These are phyloP conservation scores for Apoda limacodes DNA, from an alignment of 2,888 invertebrate species.

Conservation along the genomic window DNA sequence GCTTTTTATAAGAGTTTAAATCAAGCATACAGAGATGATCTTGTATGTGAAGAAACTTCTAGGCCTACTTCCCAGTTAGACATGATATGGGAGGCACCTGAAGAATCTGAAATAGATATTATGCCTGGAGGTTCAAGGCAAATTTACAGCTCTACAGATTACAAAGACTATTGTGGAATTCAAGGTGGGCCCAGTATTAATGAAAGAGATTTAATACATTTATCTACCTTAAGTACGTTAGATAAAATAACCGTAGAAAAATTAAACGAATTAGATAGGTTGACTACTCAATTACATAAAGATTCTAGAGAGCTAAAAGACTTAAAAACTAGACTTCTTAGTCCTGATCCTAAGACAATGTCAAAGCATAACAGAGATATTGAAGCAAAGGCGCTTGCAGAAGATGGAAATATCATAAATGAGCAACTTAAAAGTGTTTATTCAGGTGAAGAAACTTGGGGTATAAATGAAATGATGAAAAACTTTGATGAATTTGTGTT, in stretches of 20 bases:
- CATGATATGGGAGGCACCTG: constrained; percentile 90
- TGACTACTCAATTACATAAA: constrained; percentile 81
- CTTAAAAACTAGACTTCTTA: constrained; percentile 76
- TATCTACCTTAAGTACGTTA: constrained; percentile 79
- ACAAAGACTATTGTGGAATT: constrained; percentile 79
- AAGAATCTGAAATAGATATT: constrained; percentile 74
- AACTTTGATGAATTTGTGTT: constrained; percentile 72
- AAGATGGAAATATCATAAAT: constrained; percentile 75
- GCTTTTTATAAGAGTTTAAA: constrained; percentile 90
- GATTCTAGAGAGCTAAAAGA: constrained; percentile 83
- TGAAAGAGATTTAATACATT: constrained; percentile 82
- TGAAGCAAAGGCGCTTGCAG: constrained; percentile 70
- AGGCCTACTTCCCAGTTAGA: constrained; percentile 80
- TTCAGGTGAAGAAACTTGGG: constrained; percentile 76
- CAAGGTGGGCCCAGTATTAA: constrained; percentile 78
- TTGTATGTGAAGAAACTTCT: constrained; percentile 73
- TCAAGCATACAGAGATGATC: constrained; percentile 86
- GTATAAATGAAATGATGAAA: constrained; percentile 74
- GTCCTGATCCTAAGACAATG: constrained; percentile 68
- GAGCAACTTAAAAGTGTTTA: constrained; percentile 78
- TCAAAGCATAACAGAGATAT: constrained; percentile 63
- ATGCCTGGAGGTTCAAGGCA: constrained; percentile 69
- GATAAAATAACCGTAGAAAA: constrained; percentile 84
- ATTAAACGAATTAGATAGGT: constrained; percentile 81
- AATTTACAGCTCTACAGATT: constrained; percentile 81